Conservation (phyloP, 2,888 invertebrate genomes). For the Sarcophaga carnaria region DNA sequence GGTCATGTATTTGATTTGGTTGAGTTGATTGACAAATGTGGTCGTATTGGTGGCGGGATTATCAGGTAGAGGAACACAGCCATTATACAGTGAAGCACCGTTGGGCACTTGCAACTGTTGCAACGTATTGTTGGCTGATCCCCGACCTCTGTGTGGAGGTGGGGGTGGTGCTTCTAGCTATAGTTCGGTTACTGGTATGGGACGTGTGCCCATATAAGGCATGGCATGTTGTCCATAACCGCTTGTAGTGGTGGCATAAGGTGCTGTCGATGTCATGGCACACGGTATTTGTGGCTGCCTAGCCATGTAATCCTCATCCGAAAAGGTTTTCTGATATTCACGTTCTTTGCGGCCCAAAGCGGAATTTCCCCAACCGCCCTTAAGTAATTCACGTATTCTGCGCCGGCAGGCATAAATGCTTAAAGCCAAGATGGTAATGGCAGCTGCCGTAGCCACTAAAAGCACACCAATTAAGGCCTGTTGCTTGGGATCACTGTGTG, state of each 20-base stretch:
- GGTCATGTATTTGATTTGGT: slow-evolving; percentile 81
- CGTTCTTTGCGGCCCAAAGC: slow-evolving; percentile 87
- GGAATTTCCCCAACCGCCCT: slow-evolving; percentile 83
- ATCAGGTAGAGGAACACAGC: slow-evolving; percentile 72
- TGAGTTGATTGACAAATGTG: slow-evolving; percentile 79
- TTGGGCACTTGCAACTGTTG: slow-evolving; percentile 80
- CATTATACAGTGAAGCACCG: slow-evolving; percentile 72
- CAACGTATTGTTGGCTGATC: slow-evolving; percentile 73
- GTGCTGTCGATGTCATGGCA: slow-evolving; percentile 74
- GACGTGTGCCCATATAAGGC: slow-evolving; percentile 83
- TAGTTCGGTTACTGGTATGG: slow-evolving; percentile 95
- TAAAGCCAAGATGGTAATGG: slow-evolving; percentile 87
- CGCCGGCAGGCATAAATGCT: slow-evolving; percentile 91
- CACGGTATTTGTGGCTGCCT: slow-evolving; percentile 80
- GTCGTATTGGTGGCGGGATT: slow-evolving; percentile 77
- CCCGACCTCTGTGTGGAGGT: slow-evolving; percentile 86
- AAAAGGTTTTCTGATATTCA: slow-evolving; percentile 94
- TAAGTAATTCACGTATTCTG: slow-evolving; percentile 90
- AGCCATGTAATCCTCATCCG: slow-evolving; percentile 90
- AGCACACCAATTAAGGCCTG: slow-evolving; percentile 91
- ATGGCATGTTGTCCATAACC: slow-evolving; percentile 81
- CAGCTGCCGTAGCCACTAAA: slow-evolving; percentile 88
- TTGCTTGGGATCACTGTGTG: slow-evolving; percentile 89
- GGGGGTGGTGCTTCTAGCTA: slow-evolving; percentile 95
- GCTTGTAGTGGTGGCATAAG: slow-evolving; percentile 75